Base-by-base conservation (phyloP, 1,140 invertebrate genomes). In the Drosophila varians region DNA sequence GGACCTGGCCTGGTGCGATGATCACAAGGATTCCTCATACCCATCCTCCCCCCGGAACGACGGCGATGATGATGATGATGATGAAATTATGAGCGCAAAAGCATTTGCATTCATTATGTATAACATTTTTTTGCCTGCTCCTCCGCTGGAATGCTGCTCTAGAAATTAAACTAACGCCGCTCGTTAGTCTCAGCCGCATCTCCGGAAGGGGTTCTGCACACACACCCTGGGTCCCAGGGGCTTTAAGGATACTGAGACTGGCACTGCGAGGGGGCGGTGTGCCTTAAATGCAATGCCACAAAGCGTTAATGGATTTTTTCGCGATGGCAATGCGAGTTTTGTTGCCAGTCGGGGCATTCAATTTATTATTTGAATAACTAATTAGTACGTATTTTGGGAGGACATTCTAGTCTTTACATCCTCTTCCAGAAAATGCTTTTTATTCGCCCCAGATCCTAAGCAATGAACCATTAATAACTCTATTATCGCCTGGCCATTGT, bases 161-260 rank as follows among this genome's bases (percentile, higher is more conserved):
- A 87, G 82, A 88, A 87, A 87, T 87, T 88, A 82, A 87, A 87
- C 83, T 87, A 87, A 87, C 82, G 77, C 71, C 51, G 82, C 82
- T 86, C 80, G 82, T 87, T 86, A 84, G 72, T 74, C 64, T 47
- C 48, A 48, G 43, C 43, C 45, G 31, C 52, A 47, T 46, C 58
- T 25, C 70, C 53, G 62, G 71, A 74, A 56, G 54, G 56, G 16
- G n/a, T 58, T 38, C 31, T 38, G 36, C 34, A 36, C 12, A 36
- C n/a, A n/a, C n/a, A n/a, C n/a, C n/a, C n/a, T 11, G 9, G 14
- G 16, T 18, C 2, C 38, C 2, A 16, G 12, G 36, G 36, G 36
- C 36, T 38, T 38, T 16, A 38, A 38, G 36, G 16, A 31, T 14
- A 2, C 9, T 25, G 18, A 12, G 12, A 8, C 9, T 18, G 9